Conservation (phyloP, 2,797 vertebrate species). For the Artibeus jamaicensis region DNA sequence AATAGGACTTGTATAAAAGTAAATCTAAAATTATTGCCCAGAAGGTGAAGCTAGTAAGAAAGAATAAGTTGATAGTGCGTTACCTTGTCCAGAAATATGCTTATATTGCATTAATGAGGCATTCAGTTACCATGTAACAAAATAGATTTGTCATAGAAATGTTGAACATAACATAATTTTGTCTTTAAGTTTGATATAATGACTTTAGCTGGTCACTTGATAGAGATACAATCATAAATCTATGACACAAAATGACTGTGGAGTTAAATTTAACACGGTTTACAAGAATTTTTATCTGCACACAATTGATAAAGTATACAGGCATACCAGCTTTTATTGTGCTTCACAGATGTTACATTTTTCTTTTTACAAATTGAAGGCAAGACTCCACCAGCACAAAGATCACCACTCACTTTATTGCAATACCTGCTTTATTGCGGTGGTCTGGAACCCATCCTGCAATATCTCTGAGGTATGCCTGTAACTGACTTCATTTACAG, state of each 20-base stretch:
- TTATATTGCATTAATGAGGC: neutral
- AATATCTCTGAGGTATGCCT: neutral
- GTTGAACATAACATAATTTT: neutral
- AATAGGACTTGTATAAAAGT: neutral
- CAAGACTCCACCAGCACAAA: neutral
- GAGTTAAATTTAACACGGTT: neutral
- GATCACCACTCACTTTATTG: neutral
- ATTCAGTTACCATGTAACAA: neutral
- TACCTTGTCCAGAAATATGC: neutral
- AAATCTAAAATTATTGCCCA: conserved; percentile 18
- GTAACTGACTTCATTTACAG: neutral
- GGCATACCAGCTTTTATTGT: neutral
- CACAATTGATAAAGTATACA: neutral
- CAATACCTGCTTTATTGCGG: neutral
- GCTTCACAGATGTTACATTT: neutral
- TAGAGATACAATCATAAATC: neutral
- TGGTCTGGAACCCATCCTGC: neutral
- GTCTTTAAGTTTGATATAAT: neutral
- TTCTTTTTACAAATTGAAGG: neutral
- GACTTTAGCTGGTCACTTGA: neutral
- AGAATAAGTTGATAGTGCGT: neutral
- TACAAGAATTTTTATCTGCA: neutral
- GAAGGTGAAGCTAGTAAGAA: conserved; percentile 25
- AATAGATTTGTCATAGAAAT: neutral
- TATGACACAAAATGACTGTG: neutral